phyloP scores from a whole-genome alignment of 2,797 vertebrate species.

The Alauda arvensis region DNA sequence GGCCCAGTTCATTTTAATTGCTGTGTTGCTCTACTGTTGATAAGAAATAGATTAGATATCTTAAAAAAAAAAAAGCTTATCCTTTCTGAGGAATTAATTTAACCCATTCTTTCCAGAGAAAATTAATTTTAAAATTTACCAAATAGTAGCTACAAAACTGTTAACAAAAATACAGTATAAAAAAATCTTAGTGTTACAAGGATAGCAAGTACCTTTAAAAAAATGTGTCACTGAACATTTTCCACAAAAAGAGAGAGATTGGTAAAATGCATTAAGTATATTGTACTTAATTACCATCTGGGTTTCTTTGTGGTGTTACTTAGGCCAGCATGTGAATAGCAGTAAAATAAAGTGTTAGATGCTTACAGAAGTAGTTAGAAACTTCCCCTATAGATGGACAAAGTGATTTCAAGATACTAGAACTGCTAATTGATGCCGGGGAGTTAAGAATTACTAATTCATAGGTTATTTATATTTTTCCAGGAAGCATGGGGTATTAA shows the following conservation, averaged over 20 bases:
- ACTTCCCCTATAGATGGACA: neutral
- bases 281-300: neutral
- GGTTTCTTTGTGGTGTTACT: neutral
- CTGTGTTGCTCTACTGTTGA: neutral
- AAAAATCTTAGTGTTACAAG: neutral
- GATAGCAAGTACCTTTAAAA: neutral
- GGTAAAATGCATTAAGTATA: neutral
- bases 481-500: neutral
- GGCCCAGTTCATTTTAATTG: conserved; percentile 20
- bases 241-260: neutral
- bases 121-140: conserved; percentile 54
- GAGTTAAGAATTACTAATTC: neutral
- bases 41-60: neutral
- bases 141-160: neutral
- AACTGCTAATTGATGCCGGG: neutral
- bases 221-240: neutral
- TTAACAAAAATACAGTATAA: neutral
- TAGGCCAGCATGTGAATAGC: neutral
- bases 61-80: neutral
- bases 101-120: conserved; percentile 60
- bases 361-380: neutral
- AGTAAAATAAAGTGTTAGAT: neutral
- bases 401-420: neutral
- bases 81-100: neutral
- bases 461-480: neutral